These are phyloP conservation scores for Lycaena phlaeas DNA, from an alignment of 2,888 invertebrate genomes.

Conservation along the genomic window DNA sequence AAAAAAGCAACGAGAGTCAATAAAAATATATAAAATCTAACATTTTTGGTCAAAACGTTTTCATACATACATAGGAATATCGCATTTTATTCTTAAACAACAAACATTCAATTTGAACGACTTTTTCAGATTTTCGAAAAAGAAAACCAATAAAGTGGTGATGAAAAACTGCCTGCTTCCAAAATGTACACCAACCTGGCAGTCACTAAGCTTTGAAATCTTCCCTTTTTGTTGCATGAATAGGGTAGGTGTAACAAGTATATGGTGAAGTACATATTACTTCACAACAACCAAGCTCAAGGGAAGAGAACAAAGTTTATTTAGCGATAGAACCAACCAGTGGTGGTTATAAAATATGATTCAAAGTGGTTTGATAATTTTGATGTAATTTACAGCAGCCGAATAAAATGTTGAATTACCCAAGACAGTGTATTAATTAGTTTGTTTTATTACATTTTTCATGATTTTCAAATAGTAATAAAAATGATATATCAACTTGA, in stretches of 20 bases:
- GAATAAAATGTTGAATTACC: too few relatives aligned
- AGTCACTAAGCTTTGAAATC: slow-evolving; percentile 11
- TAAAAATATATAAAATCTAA: slow-evolving; percentile 8
- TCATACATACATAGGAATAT: slow-evolving; percentile 7
- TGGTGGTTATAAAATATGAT: not conserved
- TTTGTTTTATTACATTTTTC: too few relatives aligned
- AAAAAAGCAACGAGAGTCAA: slow-evolving; percentile 29
- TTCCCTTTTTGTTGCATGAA: not conserved
- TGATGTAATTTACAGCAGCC: too few relatives aligned
- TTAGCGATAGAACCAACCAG: too few relatives aligned
- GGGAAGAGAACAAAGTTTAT: too few relatives aligned
- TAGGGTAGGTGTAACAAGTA: not conserved
- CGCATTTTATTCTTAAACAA: slow-evolving; percentile 38
- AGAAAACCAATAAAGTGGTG: not conserved
- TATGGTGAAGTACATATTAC: not conserved
- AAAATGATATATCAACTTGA: too few relatives aligned
- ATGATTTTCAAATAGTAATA: too few relatives aligned
- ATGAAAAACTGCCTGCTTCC: slow-evolving; percentile 17
- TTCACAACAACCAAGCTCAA: not conserved
- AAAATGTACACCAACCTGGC: slow-evolving; percentile 20
- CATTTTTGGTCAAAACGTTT: not conserved
- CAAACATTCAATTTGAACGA: slow-evolving; percentile 17
- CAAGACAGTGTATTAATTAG: too few relatives aligned
- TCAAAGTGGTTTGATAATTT: too few relatives aligned
- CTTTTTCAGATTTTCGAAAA: not conserved